Conservation (phyloP, 2,113 vertebrate species). For the Colinus virginianus region DNA sequence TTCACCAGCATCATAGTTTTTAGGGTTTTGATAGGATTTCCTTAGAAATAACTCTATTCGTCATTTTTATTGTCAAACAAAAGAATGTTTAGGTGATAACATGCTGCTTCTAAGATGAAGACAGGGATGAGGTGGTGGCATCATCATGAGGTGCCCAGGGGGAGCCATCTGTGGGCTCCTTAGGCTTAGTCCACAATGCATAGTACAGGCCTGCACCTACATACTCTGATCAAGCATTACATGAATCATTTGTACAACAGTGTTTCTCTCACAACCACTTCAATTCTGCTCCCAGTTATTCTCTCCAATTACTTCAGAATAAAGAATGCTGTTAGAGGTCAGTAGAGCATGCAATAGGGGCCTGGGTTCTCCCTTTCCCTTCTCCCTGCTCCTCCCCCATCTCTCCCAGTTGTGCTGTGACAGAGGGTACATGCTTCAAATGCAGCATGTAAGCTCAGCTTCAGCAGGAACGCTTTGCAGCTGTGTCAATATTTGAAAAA, state of each 20-base stretch:
- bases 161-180: not conserved
- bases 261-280: too few species aligned
- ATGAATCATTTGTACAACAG: too few species aligned
- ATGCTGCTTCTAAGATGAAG: not conserved
- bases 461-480: slow-evolving; percentile 21
- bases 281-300: too few species aligned
- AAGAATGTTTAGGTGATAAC: not conserved
- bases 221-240: too few species aligned
- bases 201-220: not conserved
- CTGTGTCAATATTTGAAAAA: slow-evolving; percentile 71
- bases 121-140: not conserved
- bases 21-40: not conserved
- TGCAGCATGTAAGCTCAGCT: not conserved
- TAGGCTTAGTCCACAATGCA: not conserved
- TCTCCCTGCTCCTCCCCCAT: not conserved
- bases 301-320: too few species aligned
- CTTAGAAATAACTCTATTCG: not conserved
- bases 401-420: not conserved
- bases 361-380: not conserved
- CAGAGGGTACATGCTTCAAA: not conserved
- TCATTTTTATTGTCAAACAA: not conserved
- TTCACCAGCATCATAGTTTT: not conserved
- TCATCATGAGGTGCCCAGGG: not conserved
- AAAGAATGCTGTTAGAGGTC: too few species aligned
- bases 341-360: too few species aligned